Conservation (phyloP, 2,888 invertebrate genomes). For the Nasonovia ribisnigri region DNA sequence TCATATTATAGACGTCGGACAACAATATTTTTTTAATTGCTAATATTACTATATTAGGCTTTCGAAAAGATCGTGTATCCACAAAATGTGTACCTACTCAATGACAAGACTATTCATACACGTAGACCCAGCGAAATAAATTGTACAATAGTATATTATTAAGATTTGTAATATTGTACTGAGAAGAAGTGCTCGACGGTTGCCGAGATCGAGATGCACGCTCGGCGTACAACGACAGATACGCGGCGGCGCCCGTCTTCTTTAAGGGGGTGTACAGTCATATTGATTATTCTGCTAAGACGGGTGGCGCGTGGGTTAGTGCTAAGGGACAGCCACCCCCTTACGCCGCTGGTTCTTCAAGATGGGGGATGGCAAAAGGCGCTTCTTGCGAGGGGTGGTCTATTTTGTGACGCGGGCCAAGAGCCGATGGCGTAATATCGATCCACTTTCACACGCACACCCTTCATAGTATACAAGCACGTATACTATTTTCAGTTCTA, state of each 20-base stretch:
- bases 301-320: slow-evolving; percentile 63
- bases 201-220: slow-evolving; percentile 43
- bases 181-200: not conserved
- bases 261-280: slow-evolving; percentile 60
- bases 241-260: slow-evolving; percentile 59
- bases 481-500: slow-evolving; percentile 13
- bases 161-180: not conserved
- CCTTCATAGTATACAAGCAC: not conserved
- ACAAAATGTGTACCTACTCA: not conserved
- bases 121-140: not conserved
- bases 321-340: slow-evolving; percentile 62
- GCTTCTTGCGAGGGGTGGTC: slow-evolving; percentile 56
- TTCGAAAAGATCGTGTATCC: not conserved
- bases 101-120: not conserved
- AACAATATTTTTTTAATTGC: not conserved
- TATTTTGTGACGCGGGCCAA: slow-evolving; percentile 59
- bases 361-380: slow-evolving; percentile 56
- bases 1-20: not conserved
- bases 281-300: slow-evolving; percentile 64
- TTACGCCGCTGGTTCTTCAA: slow-evolving; percentile 60
- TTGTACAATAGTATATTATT: not conserved
- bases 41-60: not conserved
- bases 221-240: slow-evolving; percentile 27
- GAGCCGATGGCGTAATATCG: slow-evolving; percentile 58
- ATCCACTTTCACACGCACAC: slow-evolving; percentile 54